Evolutionary conservation across 2,113 vertebrate genomes (phyloP).

Genomic region (Todiramphus saurophagus): DNA sequence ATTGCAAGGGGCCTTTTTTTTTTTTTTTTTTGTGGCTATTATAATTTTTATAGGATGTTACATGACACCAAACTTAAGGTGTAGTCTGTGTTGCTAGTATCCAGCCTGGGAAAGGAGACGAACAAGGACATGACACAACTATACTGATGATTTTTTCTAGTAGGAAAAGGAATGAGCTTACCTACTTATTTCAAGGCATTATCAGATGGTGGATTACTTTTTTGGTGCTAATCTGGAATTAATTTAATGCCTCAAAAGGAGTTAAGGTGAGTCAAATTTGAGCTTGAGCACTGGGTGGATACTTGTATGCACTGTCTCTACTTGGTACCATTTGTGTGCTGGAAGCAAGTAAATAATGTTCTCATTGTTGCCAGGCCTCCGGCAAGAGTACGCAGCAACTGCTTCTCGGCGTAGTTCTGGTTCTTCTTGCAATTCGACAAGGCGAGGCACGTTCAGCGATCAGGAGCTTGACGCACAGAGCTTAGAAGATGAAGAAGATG

Average conservation of each 20-base stretch:
- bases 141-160: not conserved
- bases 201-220: not conserved
- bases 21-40: not conserved
- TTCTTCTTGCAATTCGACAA: conserved; percentile 93
- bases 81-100: not conserved
- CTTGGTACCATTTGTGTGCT: not conserved
- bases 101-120: not conserved
- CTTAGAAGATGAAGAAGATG: conserved; percentile 96
- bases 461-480: conserved; percentile 97
- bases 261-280: not conserved
- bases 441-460: conserved; percentile 93
- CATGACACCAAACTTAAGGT: not conserved
- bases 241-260: not conserved
- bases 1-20: not conserved
- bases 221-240: not conserved
- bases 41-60: not conserved
- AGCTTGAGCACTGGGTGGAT: not conserved
- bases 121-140: not conserved
- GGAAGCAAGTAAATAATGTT: not conserved
- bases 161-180: not conserved
- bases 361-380: conserved; percentile 81
- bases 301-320: not conserved
- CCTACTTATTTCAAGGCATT: not conserved
- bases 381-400: conserved; percentile 94
- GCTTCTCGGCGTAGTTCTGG: conserved; percentile 95